Evolutionary conservation across 2,797 vertebrate species (phyloP).

Genomic region (Squalus acanthias): DNA sequence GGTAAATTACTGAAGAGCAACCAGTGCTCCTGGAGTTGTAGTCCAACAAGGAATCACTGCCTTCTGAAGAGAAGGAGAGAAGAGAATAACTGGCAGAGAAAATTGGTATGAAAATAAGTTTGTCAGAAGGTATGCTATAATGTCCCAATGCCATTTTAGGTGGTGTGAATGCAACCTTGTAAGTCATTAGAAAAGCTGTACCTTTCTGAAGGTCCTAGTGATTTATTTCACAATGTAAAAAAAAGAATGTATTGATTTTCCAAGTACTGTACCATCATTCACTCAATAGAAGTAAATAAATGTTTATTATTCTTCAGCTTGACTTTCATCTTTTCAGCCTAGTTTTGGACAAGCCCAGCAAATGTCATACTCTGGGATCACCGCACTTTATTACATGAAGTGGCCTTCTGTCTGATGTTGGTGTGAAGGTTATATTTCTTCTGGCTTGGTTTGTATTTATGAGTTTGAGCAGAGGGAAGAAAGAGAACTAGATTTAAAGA

Average conservation of each 20-base stretch:
- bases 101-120: background rate
- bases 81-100: background rate
- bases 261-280: background rate
- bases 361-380: background rate
- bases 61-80: background rate
- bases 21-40: background rate
- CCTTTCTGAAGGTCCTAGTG: background rate
- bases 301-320: slow-evolving; percentile 22
- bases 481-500: background rate
- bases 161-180: background rate
- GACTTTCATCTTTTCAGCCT: background rate
- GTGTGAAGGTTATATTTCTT: background rate
- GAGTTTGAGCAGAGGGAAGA: background rate
- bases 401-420: background rate
- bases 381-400: slow-evolving; percentile 24
- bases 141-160: background rate
- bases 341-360: background rate
- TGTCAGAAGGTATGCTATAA: background rate
- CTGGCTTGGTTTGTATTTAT: background rate
- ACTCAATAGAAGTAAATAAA: slow-evolving; percentile 27
- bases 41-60: background rate
- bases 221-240: slow-evolving; percentile 1
- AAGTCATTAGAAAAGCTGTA: background rate
- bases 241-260: slow-evolving; percentile 20
- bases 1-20: background rate